Base-by-base conservation (phyloP, 2,113 vertebrate genomes). In the Sialia sialis region DNA sequence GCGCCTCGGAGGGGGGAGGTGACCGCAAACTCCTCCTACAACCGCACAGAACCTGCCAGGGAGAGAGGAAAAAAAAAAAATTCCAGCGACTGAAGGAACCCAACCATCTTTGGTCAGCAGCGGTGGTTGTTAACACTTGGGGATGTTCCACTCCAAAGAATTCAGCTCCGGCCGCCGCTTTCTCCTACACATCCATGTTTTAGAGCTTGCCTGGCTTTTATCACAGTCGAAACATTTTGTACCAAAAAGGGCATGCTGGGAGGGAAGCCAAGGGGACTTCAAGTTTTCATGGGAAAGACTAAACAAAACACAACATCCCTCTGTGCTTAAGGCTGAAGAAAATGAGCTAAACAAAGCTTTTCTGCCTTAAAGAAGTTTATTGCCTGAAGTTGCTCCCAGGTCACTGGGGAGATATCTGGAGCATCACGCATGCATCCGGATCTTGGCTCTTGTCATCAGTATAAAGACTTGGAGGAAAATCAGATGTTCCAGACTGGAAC, bases 41-140 rank as follows among this genome's bases (percentile, higher is more conserved):
- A 74, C 69, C 2, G 10, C 83, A 15, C 46, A 26, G 78, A 86
- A 79, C 84, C 94, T 94, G 87, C 63, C 93, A 80, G 85, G 2
- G 78, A 73, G 3, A 38, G 76, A 77, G 55, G 49, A 15, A 54
- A 38, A 94, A 84, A n/a, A 46, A 95, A 94, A 84, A 64, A 91
- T 18, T 68, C 72, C 73, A 85, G 75, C 16, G 52, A 66, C 62
- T 69, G 43, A 69, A 85, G 79, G 90, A 96, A 94, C 75, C 87
- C 46, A 59, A 86, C 96, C 95, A 97, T 96, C 87, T 97, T 96
- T 95, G 96, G 95, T 93, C 94, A 97, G 87, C 55, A 12, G 85
- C 6, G 0, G 18, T 20, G 67, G 63, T 69, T 95, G 95, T 95
- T 94, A 90, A 94, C 51, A 73, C 51, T 89, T 16, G 18, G 48